Percentiles rank a stretch among this genome's conserved stretches.
These are phyloP conservation scores for Sakesphorus luctuosus DNA, from an alignment of 2,113 vertebrate genomes.

Conservation along the genomic window DNA sequence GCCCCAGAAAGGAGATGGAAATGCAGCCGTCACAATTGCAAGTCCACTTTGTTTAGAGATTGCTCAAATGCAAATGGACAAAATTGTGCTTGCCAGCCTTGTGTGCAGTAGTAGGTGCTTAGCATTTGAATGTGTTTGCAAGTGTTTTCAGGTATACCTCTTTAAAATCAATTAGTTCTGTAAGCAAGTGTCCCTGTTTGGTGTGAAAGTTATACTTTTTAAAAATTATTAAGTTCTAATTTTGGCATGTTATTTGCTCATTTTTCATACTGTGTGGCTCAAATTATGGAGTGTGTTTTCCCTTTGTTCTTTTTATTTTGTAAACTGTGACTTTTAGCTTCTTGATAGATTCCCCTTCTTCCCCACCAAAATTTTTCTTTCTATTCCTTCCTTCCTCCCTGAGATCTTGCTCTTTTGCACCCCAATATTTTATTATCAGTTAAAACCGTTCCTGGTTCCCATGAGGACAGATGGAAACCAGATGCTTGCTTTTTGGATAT, in stretches of 20 bases:
- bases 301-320: neutral
- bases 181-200: neutral
- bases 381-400: neutral
- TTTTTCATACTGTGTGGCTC: neutral
- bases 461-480: constrained; percentile 71
- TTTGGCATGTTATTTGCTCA: neutral
- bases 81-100: neutral
- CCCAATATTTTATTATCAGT: constrained; percentile 48
- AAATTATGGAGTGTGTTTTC: neutral
- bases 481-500: constrained; percentile 56
- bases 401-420: constrained; percentile 31
- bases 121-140: neutral
- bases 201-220: neutral
- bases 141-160: neutral
- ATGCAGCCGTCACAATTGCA: neutral
- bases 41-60: neutral
- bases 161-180: neutral
- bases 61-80: neutral
- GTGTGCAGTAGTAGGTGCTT: neutral
- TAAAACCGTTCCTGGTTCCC: constrained; percentile 22
- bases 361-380: neutral
- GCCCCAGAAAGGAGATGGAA: neutral
- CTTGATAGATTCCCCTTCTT: neutral
- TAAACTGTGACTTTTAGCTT: neutral
- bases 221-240: neutral